A percentile compares a stretch with the other conserved stretches of the same genome.
Evolutionary conservation across 1,140 invertebrate species (phyloP).

Genomic region (Drosophila nasuta): DNA sequence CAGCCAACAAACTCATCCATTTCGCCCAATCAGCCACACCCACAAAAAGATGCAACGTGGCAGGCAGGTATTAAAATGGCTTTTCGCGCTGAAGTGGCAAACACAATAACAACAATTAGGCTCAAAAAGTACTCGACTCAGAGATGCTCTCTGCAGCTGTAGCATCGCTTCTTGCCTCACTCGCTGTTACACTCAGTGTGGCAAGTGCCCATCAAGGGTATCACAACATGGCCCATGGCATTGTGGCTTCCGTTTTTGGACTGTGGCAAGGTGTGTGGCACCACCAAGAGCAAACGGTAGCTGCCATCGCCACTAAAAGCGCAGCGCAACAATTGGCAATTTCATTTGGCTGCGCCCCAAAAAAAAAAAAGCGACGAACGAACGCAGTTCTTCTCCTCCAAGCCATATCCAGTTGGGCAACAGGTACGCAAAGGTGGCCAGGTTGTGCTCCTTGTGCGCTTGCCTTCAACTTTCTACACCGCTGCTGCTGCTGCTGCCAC

Average conservation of each 20-base stretch:
- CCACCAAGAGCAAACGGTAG: conserved; percentile 51
- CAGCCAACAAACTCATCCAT: conserved; percentile 66
- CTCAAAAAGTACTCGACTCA: not conserved
- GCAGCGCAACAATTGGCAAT: conserved; percentile 79
- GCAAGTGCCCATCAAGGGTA: conserved; percentile 19
- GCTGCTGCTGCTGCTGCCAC: conserved; percentile 17
- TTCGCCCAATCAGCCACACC: conserved; percentile 77
- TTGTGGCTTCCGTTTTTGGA: conserved; percentile 63
- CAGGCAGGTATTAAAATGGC: conserved; percentile 64
- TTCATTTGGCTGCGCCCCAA: conserved; percentile 75
- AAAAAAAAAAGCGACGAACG: conserved; percentile 46
- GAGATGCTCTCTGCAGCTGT: conserved; percentile 8
- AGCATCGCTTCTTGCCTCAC: not conserved
- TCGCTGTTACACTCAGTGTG: not conserved
- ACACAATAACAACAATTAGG: conserved; percentile 45
- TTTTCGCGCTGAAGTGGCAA: conserved; percentile 62
- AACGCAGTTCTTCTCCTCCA: conserved; percentile 12
- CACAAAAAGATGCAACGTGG: conserved; percentile 61
- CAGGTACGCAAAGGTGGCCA: conserved; percentile 65
- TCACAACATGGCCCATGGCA: conserved; percentile 16
- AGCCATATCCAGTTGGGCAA: conserved; percentile 29
- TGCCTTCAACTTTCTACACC: conserved; percentile 69
- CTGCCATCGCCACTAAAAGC: conserved; percentile 61
- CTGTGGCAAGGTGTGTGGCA: conserved; percentile 78
- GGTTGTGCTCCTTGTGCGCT: conserved; percentile 25